Evolutionary conservation across 2,888 invertebrate species (phyloP).

Genomic region (Agrotis segetum): DNA sequence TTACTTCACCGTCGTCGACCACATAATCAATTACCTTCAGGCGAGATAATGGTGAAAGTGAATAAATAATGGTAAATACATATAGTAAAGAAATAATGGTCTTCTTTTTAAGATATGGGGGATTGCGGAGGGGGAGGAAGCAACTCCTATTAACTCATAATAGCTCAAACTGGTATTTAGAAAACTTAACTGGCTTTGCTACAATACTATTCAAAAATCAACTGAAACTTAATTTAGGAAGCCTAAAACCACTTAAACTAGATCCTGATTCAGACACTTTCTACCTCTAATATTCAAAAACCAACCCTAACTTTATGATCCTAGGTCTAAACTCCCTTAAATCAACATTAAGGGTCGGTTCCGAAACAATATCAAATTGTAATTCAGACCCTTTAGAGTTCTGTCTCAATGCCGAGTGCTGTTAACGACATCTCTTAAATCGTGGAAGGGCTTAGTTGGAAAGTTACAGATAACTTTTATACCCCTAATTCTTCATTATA

Average conservation of each 20-base stretch:
- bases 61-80: no score
- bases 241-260: background rate
- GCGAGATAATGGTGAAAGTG: no score
- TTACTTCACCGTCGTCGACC: no score
- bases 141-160: no score
- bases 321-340: constrained; percentile 11
- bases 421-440: constrained; percentile 53
- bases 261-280: background rate
- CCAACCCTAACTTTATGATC: accelerated
- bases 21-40: no score
- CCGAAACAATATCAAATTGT: constrained; percentile 58
- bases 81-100: no score
- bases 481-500: constrained; percentile 37
- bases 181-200: background rate
- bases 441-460: constrained; percentile 34
- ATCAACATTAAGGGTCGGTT: constrained; percentile 13
- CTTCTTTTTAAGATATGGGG: no score
- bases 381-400: constrained; percentile 40
- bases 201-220: background rate
- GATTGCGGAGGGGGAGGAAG: no score
- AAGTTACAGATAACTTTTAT: constrained; percentile 44
- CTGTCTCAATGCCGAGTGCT: constrained; percentile 46
- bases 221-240: background rate
- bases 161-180: background rate
- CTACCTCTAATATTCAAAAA: constrained; percentile 5